A percentile compares a stretch with the other conserved stretches of the same genome.
Conservation (phyloP, 1,140 invertebrate species). For the Drosophila kurseongensis region DNA sequence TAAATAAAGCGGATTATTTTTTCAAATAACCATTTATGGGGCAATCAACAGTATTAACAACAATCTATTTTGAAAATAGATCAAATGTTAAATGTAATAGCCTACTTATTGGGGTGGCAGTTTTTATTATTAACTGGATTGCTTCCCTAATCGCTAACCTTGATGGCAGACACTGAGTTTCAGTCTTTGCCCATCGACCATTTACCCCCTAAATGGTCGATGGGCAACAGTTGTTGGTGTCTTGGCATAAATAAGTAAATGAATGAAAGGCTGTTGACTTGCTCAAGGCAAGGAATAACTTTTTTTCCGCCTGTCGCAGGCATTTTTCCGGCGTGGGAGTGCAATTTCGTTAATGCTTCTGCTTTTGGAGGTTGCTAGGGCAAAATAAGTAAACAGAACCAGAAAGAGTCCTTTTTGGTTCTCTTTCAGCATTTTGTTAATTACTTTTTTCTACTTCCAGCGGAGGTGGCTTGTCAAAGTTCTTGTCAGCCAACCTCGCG, state of each 20-base stretch:
- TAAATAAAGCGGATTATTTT: no score
- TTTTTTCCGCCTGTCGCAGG: slow-evolving; percentile 19
- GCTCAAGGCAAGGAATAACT: slow-evolving; percentile 6
- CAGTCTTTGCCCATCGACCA: no score
- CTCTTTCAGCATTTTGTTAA: slow-evolving; percentile 38
- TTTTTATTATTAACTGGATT: background rate
- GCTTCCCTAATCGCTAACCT: background rate
- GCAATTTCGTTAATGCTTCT: slow-evolving; percentile 30
- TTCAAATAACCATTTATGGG: background rate
- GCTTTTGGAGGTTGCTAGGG: background rate
- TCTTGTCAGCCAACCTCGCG: background rate
- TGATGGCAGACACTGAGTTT: background rate
- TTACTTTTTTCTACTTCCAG: slow-evolving; percentile 29
- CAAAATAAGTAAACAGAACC: slow-evolving; percentile 2
- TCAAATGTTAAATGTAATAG: slow-evolving; percentile 5
- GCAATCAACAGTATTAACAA: background rate
- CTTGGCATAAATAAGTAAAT: slow-evolving; percentile 30
- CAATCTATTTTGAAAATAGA: slow-evolving; percentile 2
- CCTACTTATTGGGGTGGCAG: slow-evolving; percentile 23
- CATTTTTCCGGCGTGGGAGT: slow-evolving; percentile 19
- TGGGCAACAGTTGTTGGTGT: slow-evolving; percentile 22
- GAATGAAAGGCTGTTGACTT: slow-evolving; percentile 16
- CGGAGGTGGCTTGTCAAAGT: slow-evolving; percentile 12
- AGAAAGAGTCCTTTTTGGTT: slow-evolving; percentile 14
- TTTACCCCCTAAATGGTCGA: slow-evolving; percentile 8